These are phyloP conservation scores for Acanthoscelides obtectus DNA, from an alignment of 2,888 invertebrate species.

Conservation along the genomic window DNA sequence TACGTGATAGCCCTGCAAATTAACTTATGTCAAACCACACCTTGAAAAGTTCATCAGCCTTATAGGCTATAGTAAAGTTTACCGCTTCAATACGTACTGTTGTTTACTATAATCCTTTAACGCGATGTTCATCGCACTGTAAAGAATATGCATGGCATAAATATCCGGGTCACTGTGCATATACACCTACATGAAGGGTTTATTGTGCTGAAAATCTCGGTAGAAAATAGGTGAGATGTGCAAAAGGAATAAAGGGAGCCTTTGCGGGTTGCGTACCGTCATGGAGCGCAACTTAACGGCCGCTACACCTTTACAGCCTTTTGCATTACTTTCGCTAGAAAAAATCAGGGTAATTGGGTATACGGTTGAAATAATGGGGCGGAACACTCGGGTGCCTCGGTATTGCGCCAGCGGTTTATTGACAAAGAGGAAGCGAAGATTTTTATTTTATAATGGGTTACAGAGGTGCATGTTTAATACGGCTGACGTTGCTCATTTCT, in stretches of 20 bases:
- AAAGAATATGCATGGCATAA: not conserved
- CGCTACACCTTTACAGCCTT: not conserved
- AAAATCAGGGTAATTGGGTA: not conserved
- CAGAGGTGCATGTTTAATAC: no score
- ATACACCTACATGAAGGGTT: not conserved
- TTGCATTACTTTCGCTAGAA: not conserved
- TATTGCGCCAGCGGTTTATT: not conserved
- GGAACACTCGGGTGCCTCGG: not conserved
- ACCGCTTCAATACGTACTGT: no score
- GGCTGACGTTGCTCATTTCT: no score
- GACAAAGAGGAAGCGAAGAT: not conserved
- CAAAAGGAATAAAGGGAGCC: not conserved
- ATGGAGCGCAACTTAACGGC: not conserved
- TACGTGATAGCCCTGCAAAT: no score
- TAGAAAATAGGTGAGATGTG: not conserved
- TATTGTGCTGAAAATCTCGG: not conserved
- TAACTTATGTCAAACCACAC: no score
- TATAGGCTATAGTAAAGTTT: no score
- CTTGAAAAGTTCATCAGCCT: no score
- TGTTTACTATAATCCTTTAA: no score
- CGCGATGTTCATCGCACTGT: not conserved
- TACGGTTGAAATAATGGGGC: not conserved
- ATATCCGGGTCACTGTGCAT: not conserved
- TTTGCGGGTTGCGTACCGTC: not conserved
- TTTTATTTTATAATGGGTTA: no score